Base-by-base conservation (phyloP, 1,140 invertebrate genomes). In the Macrostomum lignano region DNA sequence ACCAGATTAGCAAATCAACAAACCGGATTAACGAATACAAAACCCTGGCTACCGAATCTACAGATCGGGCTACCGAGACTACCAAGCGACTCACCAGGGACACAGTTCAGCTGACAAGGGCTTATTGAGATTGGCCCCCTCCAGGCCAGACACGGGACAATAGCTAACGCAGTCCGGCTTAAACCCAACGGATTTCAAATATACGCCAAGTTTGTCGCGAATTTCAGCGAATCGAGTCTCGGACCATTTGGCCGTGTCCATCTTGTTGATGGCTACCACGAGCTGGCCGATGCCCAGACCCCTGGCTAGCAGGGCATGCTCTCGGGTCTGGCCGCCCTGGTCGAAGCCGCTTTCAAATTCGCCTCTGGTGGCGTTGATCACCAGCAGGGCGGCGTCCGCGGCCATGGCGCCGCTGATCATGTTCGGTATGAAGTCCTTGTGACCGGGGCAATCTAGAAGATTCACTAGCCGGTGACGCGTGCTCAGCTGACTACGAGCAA, bases 291-390 rank as follows among this genome's bases (percentile, higher is more conserved):
- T 74, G 24, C 73, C 63, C n/a, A 32, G 31, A 22, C 24, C 26
- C 44, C 77, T 63, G 1, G 88, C 70, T 3, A 98, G 60, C 9
- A 96, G 55, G 11, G 86, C 78, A 65, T 98, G 88, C 58, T 98
- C 88, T 33, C 84, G 61, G 0, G 88, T 98, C 61, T 96, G 88
- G 17, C 88, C 88, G 10, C 86, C 86, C 39, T 71, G 68, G 45
- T 93, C 82, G 58, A 96, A 96, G 3, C 88, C 88, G 31, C 82
- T 86, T 60, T 96, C 88, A 61, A 98, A 98, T 61, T 94, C 88
- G 11, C 88, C 88, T 46, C 70, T 66, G 1, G 65, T 65, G 1
- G 84, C 76, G 65, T 96, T 84, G 1, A 96, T 74, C 1, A 96
- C 88, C 10, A 96, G 60, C 23, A 96, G 60, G 20, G 81, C 82